A percentile compares a stretch with the other conserved stretches of the same genome.
phyloP scores from a whole-genome alignment of 2,797 vertebrate species.

The Poecilia gillii region DNA sequence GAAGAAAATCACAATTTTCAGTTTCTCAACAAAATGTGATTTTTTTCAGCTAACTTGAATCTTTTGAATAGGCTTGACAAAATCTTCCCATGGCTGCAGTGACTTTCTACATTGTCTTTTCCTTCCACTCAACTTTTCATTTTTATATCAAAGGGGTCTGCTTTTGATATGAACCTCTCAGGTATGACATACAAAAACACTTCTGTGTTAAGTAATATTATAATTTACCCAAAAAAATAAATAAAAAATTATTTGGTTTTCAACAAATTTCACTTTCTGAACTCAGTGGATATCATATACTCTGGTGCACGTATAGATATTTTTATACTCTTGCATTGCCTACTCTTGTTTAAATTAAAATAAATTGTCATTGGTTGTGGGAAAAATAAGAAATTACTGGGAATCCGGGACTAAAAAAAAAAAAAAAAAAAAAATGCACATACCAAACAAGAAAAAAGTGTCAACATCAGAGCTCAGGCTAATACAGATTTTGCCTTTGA shows the following conservation, averaged over 20 bases:
- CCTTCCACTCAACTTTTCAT: background rate
- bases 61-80: background rate
- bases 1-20: background rate
- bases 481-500: constrained; percentile 19
- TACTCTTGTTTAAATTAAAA: background rate
- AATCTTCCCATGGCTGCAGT: background rate
- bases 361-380: background rate
- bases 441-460: constrained; percentile 20
- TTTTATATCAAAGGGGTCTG: background rate
- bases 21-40: background rate
- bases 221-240: background rate
- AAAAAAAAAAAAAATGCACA: background rate
- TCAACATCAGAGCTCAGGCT: constrained; percentile 27
- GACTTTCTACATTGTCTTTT: background rate
- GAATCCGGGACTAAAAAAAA: background rate
- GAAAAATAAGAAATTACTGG: background rate
- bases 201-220: background rate
- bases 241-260: background rate
- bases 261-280: background rate
- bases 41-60: background rate
- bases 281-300: background rate
- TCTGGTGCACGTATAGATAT: background rate
- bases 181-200: background rate
- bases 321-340: background rate
- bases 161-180: too few species aligned